These are phyloP conservation scores for Dermatophagoides farinae DNA, from an alignment of 1,140 invertebrate genomes.

Conservation along the genomic window DNA sequence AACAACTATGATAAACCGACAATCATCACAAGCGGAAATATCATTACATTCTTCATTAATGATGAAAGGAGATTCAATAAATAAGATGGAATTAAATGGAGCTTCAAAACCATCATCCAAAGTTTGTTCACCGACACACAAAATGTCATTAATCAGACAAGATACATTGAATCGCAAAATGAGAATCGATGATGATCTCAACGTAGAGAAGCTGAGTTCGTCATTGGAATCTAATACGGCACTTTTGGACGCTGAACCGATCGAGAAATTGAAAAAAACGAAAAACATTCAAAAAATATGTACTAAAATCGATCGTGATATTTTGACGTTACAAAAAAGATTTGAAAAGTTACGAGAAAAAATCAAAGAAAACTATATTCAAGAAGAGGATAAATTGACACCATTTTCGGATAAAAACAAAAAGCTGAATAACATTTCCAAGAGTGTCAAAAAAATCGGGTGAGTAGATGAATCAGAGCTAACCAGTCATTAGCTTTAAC, in stretches of 20 bases:
- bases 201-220: slow-evolving; percentile 8
- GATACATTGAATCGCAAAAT: slow-evolving; percentile 16
- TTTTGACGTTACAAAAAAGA: slow-evolving; percentile 59
- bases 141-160: slow-evolving; percentile 8
- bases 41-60: too few species aligned
- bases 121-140: slow-evolving; percentile 10
- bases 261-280: slow-evolving; percentile 55
- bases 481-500: too few species aligned
- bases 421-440: slow-evolving; percentile 19
- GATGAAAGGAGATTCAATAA: slow-evolving; percentile 16
- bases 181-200: slow-evolving; percentile 16
- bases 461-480: too few species aligned
- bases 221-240: slow-evolving; percentile 18
- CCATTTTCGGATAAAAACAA: slow-evolving; percentile 20
- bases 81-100: slow-evolving; percentile 17
- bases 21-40: background rate
- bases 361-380: slow-evolving; percentile 19
- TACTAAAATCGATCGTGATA: slow-evolving; percentile 60
- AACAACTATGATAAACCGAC: background rate
- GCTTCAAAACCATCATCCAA: slow-evolving; percentile 10
- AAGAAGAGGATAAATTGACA: slow-evolving; percentile 23
- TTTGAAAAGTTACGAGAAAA: slow-evolving; percentile 45
- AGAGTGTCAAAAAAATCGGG: slow-evolving; percentile 23
- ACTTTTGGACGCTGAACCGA: slow-evolving; percentile 37
- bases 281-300: slow-evolving; percentile 62